Evolutionary conservation across 2,797 vertebrate genomes (phyloP).

Genomic region (Malurus splendens): DNA sequence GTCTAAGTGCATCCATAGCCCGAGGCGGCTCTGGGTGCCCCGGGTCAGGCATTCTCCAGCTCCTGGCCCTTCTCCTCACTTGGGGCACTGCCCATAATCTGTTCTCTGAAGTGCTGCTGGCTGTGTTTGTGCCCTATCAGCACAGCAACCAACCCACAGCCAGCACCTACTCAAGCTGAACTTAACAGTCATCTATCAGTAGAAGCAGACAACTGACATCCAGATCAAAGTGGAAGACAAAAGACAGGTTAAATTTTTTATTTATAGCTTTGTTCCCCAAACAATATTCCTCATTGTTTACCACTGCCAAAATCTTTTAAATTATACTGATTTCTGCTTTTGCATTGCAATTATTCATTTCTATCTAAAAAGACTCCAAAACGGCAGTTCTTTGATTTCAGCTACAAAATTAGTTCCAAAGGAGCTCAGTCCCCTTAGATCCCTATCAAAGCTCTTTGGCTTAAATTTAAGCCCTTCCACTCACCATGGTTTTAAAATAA

Average conservation of each 20-base stretch:
- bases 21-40: not conserved
- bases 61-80: not conserved
- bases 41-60: not conserved
- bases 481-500: not conserved
- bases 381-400: not conserved
- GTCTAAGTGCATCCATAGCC: accelerated
- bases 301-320: not conserved
- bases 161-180: not conserved
- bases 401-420: not conserved
- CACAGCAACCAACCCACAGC: not conserved
- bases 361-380: not conserved
- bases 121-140: not conserved
- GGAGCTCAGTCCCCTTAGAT: not conserved
- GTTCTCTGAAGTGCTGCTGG: not conserved
- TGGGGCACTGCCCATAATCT: not conserved
- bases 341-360: not conserved
- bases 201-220: not conserved
- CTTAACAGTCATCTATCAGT: not conserved
- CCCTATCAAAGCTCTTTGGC: not conserved
- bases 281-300: not conserved
- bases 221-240: not conserved
- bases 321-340: not conserved
- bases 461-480: not conserved
- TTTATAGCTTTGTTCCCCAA: not conserved
- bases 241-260: not conserved